These are phyloP conservation scores for Hetaerina titia DNA, from an alignment of 2,888 invertebrate genomes.

Conservation along the genomic window DNA sequence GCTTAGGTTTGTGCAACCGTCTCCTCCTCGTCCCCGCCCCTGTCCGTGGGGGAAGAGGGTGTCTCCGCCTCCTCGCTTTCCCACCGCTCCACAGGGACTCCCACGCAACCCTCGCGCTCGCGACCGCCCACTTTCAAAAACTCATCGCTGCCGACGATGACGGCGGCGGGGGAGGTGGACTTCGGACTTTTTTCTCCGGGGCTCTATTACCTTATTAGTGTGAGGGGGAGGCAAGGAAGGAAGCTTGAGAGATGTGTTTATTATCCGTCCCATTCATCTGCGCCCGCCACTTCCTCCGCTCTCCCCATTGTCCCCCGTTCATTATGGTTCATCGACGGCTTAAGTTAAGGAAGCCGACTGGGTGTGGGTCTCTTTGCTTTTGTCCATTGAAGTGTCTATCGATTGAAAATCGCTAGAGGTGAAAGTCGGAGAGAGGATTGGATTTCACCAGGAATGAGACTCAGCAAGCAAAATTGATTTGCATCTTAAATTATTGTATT, in stretches of 20 bases:
- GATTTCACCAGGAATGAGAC: too few species aligned
- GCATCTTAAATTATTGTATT: too few species aligned
- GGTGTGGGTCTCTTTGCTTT: not conserved
- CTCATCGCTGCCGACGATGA: not conserved
- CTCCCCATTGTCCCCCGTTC: not conserved
- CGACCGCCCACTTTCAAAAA: not conserved
- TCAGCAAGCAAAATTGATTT: too few species aligned
- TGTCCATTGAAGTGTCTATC: not conserved
- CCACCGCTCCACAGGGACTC: not conserved
- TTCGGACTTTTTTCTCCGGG: not conserved
- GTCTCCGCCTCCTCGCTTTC: not conserved
- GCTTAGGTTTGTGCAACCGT: too few species aligned
- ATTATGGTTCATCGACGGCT: not conserved
- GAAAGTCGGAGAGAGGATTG: not conserved
- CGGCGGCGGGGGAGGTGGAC: not conserved
- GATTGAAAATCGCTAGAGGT: not conserved
- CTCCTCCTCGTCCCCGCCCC: too few species aligned
- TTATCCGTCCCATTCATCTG: not conserved
- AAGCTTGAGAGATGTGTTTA: not conserved
- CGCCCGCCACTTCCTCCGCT: not conserved
- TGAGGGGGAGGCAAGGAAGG: not conserved
- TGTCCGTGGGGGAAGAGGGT: too few species aligned
- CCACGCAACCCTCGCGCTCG: not conserved
- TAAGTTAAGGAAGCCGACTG: not conserved
- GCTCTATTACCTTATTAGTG: not conserved